phyloP scores from a whole-genome alignment of 2,888 invertebrate species.

The Trisateles emortualis region DNA sequence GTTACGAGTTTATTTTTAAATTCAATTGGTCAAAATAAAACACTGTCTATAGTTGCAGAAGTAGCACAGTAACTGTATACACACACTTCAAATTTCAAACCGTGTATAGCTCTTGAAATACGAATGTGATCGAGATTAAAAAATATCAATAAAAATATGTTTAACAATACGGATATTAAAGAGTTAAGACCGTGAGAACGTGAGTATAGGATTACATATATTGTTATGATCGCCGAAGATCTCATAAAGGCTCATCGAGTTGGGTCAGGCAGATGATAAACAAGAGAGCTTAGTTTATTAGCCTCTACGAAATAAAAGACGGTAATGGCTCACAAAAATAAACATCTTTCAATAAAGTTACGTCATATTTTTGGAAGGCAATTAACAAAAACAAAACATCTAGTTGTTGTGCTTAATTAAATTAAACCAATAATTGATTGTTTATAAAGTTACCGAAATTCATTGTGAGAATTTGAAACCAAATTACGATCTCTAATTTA shows the following conservation, averaged over 20 bases:
- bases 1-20: too few relatives aligned
- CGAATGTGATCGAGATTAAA: background rate
- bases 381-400: constrained; percentile 10
- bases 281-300: constrained; percentile 23
- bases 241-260: constrained; percentile 5
- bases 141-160: background rate
- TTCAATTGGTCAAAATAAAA: too few relatives aligned
- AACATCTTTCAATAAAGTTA: constrained; percentile 5
- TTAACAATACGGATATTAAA: background rate
- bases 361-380: constrained; percentile 1
- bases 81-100: background rate
- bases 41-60: too few relatives aligned
- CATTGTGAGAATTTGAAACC: constrained; percentile 17
- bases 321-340: constrained; percentile 2
- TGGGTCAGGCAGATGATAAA: constrained; percentile 23
- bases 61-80: background rate
- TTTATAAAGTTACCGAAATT: constrained; percentile 14
- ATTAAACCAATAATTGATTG: constrained; percentile 16
- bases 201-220: constrained; percentile 10
- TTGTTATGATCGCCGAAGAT: constrained; percentile 15
- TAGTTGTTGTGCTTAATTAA: constrained; percentile 5
- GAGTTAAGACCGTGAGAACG: constrained; percentile 27
- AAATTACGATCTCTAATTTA: constrained; percentile 3
- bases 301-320: constrained; percentile 12
- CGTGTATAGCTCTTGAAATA: background rate